Conservation (phyloP, 1,140 invertebrate genomes). For the Calycopis cecrops region DNA sequence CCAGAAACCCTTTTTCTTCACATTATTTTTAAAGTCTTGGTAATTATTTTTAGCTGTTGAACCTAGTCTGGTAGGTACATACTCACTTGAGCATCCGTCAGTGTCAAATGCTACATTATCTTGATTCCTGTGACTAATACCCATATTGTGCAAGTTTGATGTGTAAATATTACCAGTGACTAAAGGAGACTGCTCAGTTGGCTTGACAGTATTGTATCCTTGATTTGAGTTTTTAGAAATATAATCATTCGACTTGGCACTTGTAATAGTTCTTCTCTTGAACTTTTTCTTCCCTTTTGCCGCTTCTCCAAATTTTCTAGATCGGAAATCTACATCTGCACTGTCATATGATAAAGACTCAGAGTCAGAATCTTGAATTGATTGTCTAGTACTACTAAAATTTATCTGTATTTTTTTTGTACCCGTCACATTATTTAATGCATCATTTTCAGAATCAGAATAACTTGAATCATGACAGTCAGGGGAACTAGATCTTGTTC, state of each 20-base stretch:
- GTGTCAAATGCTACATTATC: constrained; percentile 37
- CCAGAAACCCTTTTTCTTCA: constrained; percentile 62
- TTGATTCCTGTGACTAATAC: constrained; percentile 32
- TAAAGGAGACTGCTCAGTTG: constrained; percentile 48
- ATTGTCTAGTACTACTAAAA: constrained; percentile 31
- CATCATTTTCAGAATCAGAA: constrained; percentile 52
- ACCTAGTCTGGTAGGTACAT: constrained; percentile 67
- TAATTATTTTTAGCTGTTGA: constrained; percentile 65
- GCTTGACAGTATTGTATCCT: constrained; percentile 54
- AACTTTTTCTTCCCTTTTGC: constrained; percentile 45
- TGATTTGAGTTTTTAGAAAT: constrained; percentile 33
- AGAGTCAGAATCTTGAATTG: constrained; percentile 48
- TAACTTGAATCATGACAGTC: constrained; percentile 58
- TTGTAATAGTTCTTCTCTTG: constrained; percentile 33
- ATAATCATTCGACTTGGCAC: constrained; percentile 31
- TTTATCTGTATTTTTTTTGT: constrained; percentile 27
- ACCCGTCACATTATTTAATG: constrained; percentile 22
- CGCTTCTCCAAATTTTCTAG: constrained; percentile 49
- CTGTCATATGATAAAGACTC: constrained; percentile 60
- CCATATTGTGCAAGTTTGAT: constrained; percentile 54
- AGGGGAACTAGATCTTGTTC: constrained; percentile 49
- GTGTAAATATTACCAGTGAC: constrained; percentile 62
- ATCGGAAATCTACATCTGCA: constrained; percentile 62
- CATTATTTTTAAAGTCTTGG: constrained; percentile 68
- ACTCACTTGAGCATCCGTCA: constrained; percentile 61